Conservation (phyloP, 1,140 invertebrate species). For the Ceratina australensis region DNA sequence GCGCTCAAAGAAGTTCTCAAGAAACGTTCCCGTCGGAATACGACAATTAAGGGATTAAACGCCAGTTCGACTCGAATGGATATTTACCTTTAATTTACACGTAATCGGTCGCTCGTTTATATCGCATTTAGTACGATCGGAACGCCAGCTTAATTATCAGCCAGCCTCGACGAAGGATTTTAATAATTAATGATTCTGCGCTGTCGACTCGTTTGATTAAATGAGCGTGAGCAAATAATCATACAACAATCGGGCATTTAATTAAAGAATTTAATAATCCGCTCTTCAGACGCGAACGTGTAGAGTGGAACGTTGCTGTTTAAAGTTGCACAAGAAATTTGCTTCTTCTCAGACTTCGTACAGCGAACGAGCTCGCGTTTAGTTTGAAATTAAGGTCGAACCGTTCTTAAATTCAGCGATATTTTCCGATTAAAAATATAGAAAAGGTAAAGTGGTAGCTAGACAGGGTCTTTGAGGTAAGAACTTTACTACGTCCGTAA, state of each 20-base stretch:
- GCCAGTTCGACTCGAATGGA: no score
- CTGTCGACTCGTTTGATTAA: background rate
- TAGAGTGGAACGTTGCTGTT: background rate
- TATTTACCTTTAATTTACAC: no score
- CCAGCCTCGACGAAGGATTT: background rate
- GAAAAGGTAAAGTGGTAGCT: background rate
- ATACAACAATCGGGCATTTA: background rate
- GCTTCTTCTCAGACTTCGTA: background rate
- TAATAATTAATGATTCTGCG: background rate
- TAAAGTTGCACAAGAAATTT: background rate
- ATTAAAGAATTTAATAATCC: background rate
- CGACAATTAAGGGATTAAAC: no score
- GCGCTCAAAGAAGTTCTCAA: no score
- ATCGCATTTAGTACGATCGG: background rate
- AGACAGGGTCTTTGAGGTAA: no score
- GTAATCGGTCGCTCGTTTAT: background rate
- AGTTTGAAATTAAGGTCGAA: background rate
- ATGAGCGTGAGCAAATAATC: background rate
- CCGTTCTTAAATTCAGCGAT: background rate
- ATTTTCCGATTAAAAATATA: background rate
- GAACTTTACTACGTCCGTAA: background rate
- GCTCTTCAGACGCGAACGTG: background rate
- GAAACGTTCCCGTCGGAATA: no score
- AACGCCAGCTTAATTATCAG: background rate
- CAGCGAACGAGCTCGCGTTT: background rate